Conservation (phyloP, 2,888 invertebrate genomes). For the Drosophila infuscata region DNA sequence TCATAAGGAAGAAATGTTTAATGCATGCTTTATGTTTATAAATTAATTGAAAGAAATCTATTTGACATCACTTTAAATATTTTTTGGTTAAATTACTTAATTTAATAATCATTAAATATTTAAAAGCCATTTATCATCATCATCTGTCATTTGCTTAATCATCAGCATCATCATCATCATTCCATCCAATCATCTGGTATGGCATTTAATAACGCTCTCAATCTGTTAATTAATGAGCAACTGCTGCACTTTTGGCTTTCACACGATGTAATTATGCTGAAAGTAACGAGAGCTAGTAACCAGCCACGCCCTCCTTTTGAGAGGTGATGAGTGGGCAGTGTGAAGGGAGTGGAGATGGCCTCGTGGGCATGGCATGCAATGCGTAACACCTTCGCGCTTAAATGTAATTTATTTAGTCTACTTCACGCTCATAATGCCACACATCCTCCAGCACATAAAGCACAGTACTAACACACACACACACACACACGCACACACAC, state of each 20-base stretch:
- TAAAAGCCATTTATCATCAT: not conserved
- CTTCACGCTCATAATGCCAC: slow-evolving; percentile 76
- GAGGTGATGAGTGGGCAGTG: not conserved
- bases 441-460: slow-evolving; percentile 54
- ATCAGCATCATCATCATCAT: not conserved
- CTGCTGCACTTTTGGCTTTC: slow-evolving; percentile 50
- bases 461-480: slow-evolving; percentile 25
- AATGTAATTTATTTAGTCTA: slow-evolving; percentile 79
- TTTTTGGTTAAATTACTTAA: too few relatives aligned
- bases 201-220: slow-evolving; percentile 14
- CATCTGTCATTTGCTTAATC: not conserved
- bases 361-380: slow-evolving; percentile 38
- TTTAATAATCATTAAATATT: not conserved
- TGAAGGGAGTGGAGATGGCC: not conserved
- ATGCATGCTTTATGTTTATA: not conserved
- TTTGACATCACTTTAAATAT: not conserved
- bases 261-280: slow-evolving; percentile 56
- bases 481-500: slow-evolving; percentile 3
- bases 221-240: slow-evolving; percentile 55
- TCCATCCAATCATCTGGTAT: slow-evolving; percentile 9
- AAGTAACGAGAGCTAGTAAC: slow-evolving; percentile 34
- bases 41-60: not conserved
- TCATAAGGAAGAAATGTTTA: not conserved
- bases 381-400: slow-evolving; percentile 73
- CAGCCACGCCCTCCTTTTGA: slow-evolving; percentile 34